Base-by-base conservation (phyloP, 2,888 invertebrate species). In the Coelopa pilipes region DNA sequence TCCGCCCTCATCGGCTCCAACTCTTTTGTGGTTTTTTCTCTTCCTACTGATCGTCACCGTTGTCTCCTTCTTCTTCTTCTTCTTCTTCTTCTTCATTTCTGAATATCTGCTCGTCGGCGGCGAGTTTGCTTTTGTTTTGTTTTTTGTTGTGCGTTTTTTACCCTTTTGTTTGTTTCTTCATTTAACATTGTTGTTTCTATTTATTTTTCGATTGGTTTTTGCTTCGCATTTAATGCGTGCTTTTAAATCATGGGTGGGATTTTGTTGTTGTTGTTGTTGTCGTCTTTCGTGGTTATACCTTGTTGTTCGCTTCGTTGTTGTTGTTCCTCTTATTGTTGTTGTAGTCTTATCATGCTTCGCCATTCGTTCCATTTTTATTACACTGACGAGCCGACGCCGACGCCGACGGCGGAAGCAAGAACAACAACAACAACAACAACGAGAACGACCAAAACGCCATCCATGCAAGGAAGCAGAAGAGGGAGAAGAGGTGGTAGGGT, bases 331-430 rank as follows among this genome's bases (percentile, higher is more conserved):
- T 55, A 19, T 13, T 55, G 55, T 59, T 59, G 57, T 59, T 59
- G 57, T 19, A 59, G 11, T 59, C 57, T 59, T 59, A 59, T 59
- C 21, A 59, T 12, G 21, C 57, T 12, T 17, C 24, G 57, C 57
- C 57, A 59, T 59, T 59, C 19, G 57, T 24, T 59, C 57, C 57
- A 59, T 59, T 59, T 59, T 59, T 59, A 59, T 21, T 59, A 11
- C 57, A 59, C 12, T 24, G 57, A 24, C n/a, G 24, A 21, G 17
- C 19, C 57, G 13, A 59, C 19, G 12, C 12, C 21, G 21, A 12
- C 57, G 34, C 2, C 34, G 34, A 34, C 34, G 34, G 7, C 34
- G 34, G 34, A 4, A 34, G 11, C 17, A 21, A 21, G 21, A 10
- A 59, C 13, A 21, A 57, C 7, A 59, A 59, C 19, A 59, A 21